phyloP scores from a whole-genome alignment of 1,140 invertebrate species.

The Yoshiicerus persimilis region DNA sequence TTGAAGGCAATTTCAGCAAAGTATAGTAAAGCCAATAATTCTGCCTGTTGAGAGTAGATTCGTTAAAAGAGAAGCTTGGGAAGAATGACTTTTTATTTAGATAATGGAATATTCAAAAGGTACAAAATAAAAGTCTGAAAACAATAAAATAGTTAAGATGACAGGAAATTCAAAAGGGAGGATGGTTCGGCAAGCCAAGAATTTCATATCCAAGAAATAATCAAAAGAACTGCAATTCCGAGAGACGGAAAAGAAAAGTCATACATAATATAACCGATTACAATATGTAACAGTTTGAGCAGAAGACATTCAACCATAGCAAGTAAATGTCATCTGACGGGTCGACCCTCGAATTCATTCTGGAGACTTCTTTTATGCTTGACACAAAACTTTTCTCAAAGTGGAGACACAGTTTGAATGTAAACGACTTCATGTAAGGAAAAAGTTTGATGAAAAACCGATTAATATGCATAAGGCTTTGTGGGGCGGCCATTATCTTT shows the following conservation, averaged over 20 bases:
- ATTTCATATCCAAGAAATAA: constrained; percentile 7
- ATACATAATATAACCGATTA: background rate
- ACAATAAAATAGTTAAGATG: constrained; percentile 8
- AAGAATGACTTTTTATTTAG: background rate
- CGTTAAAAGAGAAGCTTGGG: background rate
- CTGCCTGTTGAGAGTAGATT: background rate
- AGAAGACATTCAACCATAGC: background rate
- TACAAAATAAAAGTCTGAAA: background rate
- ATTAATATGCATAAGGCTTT: constrained; percentile 24
- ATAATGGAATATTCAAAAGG: background rate
- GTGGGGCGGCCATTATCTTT: background rate
- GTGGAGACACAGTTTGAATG: constrained; percentile 8
- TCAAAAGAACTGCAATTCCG: constrained; percentile 4
- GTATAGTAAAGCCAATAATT: background rate
- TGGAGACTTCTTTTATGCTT: constrained; percentile 2
- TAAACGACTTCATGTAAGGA: constrained; percentile 1
- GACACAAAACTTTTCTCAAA: constrained; percentile 22
- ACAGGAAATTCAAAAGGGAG: background rate
- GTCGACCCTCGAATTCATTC: constrained; percentile 5
- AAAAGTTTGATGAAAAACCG: constrained; percentile 28
- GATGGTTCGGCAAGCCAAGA: background rate
- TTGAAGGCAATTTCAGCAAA: background rate
- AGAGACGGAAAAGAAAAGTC: background rate
- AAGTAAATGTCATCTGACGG: background rate
- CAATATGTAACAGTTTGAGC: background rate